Base-by-base conservation (phyloP, 2,888 invertebrate species). In the Andrena dorsata region DNA sequence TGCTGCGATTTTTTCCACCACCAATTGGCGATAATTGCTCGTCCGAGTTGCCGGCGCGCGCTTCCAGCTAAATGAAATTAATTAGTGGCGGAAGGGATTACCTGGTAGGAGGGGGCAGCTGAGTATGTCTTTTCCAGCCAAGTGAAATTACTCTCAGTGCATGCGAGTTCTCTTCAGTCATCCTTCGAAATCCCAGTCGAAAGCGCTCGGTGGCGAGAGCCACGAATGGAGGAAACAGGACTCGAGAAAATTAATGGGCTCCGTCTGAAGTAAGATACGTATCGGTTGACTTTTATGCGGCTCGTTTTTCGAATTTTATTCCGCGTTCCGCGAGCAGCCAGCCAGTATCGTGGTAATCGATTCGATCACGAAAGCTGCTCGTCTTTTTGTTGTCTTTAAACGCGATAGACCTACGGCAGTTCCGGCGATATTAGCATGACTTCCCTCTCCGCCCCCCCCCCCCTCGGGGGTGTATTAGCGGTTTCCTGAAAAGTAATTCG, bases 351-450 rank as follows among this genome's bases (percentile, higher is more conserved):
- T 58, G 81, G 76, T 90, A 90, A 89, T 89, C 90, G 90, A 76
- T 83, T 81, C 86, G 83, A 90, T 87, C 88, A 87, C 86, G 88
- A 90, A 85, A 84, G 64, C 75, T 64, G 85, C 80, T 84, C 81
- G 88, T 87, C 90, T 90, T 88, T 87, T 86, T 86, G 83, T 88
- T 80, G 79, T 82, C 80, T 70, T 80, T 79, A 78, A 83, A 64
- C 66, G 49, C 70, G 85, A 83, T 80, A 69, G 47, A 69, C 35
- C 64, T 60, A 49, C 30, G 69, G 13, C 23, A 65, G 56, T 41
- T 16, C 60, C n/a, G 28, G 2, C 61, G 69, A 65, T 73, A 77
- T 83, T 76, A 70, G 53, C 83, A 74, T 74, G 78, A 23, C 72
- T 49, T 68, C 64, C 78, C 73, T 53, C 66, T 56, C 32, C n/a